Evolutionary conservation across 2,113 vertebrate genomes (phyloP), one percentile per base, ranked within the genome.

Genomic region (Nothocercus nigrocapillus): DNA sequence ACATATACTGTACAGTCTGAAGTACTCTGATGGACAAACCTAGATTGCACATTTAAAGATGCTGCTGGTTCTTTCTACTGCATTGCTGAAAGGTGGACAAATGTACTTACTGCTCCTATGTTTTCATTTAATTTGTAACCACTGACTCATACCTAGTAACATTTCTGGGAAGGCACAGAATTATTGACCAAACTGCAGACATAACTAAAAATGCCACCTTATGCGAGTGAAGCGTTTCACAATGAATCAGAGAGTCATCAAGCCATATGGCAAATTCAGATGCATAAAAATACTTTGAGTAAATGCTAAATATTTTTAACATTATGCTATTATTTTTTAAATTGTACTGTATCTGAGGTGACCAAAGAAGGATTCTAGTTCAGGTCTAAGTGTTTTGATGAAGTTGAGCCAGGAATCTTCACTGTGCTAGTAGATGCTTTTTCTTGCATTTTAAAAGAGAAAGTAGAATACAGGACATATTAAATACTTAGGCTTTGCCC

Each of bases 161-260:
- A 13, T 87, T 93, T 82, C 78, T 75, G 56, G 51, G 38, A 63
- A 91, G 38, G 69, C 77, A 92, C 51, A 30, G 54, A 79, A 72
- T 87, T 89, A 72, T 17, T 89, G 89, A 78, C 42, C 51, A 68
- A 68, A 38, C 69, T 89, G 61, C 24, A 34, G 25, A 38, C 75
- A 3, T 21, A 82, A 82, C 20, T 84, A 72, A 59, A 93, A 95
- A 89, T 78, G 84, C 72, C 61, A 78, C 77, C 66, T 84, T 74
- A 63, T 70, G 64, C n/a, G 77, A 68, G 21, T 68, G 24, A 92
- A 93, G 47, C 25, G 7, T 62, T 58, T 58, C 8, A 17, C 84
- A 81, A 64, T 45, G 54, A 66, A 47, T 28, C 20, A 70, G 9
- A 64, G 53, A 79, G 45, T 77, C 54, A n/a, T 45, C 44, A 44